Conservation (phyloP, 2,113 vertebrate genomes). For the Ictidomys tridecemlineatus region DNA sequence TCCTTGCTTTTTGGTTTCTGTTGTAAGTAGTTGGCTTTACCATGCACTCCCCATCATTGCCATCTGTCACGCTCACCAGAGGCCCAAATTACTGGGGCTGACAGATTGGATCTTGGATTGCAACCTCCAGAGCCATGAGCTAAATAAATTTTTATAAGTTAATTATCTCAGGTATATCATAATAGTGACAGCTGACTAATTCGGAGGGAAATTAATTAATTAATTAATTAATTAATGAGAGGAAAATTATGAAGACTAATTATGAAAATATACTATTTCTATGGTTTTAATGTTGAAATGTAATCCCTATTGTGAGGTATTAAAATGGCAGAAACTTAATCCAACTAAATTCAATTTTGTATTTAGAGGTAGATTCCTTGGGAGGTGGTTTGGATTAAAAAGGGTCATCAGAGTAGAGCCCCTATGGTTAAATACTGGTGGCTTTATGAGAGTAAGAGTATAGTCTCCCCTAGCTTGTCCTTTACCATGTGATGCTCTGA, state of each 20-base stretch:
- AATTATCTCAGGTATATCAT: not conserved
- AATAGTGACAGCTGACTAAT: not conserved
- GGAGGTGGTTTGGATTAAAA: not conserved
- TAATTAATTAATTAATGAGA: not conserved
- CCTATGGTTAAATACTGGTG: not conserved
- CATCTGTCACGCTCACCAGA: not conserved
- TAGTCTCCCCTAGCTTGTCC: too few species aligned
- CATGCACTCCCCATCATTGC: not conserved
- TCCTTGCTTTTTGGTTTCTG: not conserved
- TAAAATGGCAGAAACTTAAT: not conserved
- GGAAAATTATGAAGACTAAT: not conserved
- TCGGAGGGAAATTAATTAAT: not conserved
- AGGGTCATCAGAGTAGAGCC: not conserved
- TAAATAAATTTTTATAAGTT: not conserved
- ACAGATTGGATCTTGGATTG: not conserved
- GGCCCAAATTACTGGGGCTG: not conserved
- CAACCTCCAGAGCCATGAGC: not conserved
- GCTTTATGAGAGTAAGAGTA: not conserved
- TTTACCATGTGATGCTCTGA: not conserved
- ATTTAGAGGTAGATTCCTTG: not conserved
- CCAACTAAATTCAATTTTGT: not conserved
- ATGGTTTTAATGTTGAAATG: not conserved
- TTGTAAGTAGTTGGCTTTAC: not conserved
- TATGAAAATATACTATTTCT: not conserved
- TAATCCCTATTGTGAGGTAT: not conserved